These are phyloP conservation scores for Scolopax mira DNA, from an alignment of 2,113 vertebrate genomes.

Conservation along the genomic window DNA sequence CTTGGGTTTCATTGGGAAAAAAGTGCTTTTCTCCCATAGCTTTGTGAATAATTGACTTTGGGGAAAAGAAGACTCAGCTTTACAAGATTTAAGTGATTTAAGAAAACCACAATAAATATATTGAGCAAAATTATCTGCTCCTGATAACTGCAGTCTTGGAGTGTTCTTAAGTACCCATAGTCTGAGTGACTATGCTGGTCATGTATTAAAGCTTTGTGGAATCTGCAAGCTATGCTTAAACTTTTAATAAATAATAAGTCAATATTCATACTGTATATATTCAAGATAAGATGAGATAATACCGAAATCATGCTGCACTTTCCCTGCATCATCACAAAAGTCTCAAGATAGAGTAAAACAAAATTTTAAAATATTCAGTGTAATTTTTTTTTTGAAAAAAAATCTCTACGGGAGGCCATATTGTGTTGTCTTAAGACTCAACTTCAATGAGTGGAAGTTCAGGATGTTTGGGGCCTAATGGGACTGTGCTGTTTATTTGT, in stretches of 20 bases:
- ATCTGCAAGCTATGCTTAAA: slow-evolving; percentile 31
- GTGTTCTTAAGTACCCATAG: not conserved
- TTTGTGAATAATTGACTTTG: not conserved
- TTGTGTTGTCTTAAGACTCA: not conserved
- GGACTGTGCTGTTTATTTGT: not conserved
- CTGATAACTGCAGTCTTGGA: not conserved
- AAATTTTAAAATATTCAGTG: not conserved
- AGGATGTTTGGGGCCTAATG: not conserved
- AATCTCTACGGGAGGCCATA: not conserved
- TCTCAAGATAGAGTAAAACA: not conserved
- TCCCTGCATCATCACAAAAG: not conserved
- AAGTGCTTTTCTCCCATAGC: slow-evolving; percentile 24
- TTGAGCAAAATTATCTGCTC: not conserved
- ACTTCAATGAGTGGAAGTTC: not conserved
- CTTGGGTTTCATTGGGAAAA: slow-evolving; percentile 59
- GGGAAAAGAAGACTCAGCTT: not conserved
- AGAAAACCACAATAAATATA: not conserved
- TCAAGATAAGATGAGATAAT: not conserved
- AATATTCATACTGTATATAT: not conserved
- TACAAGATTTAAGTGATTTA: not conserved
- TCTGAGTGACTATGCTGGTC: not conserved
- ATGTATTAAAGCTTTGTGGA: not conserved
- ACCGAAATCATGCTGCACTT: not conserved
- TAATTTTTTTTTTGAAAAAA: not conserved
- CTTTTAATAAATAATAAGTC: not conserved